Conservation (phyloP, 2,888 invertebrate genomes). For the Tetrapedia diversipes region DNA sequence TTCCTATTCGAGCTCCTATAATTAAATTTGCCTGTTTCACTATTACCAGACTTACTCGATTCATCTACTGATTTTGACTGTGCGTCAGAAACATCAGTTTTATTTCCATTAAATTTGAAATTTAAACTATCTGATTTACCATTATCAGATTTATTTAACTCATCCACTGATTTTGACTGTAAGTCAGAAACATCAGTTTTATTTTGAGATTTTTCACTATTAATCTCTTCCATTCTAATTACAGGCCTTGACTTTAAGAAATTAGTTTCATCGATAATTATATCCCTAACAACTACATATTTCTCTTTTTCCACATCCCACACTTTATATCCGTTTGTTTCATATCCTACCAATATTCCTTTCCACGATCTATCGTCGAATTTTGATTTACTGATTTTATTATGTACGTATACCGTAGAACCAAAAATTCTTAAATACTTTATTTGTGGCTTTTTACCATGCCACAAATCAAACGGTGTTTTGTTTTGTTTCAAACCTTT, state of each 20-base stretch:
- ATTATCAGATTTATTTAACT: not conserved
- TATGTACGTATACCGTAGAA: not conserved
- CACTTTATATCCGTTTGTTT: not conserved
- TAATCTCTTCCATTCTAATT: not conserved
- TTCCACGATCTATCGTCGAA: not conserved
- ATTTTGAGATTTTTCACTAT: not conserved
- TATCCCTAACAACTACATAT: not conserved
- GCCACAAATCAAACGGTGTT: not conserved
- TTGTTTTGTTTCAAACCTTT: not conserved
- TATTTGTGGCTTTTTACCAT: not conserved
- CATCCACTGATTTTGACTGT: not conserved
- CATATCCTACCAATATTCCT: not conserved
- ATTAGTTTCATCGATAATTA: not conserved
- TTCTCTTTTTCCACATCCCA: not conserved
- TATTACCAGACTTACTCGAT: not conserved
- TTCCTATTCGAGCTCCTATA: not conserved
- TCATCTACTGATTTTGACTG: not conserved
- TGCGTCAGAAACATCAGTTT: not conserved
- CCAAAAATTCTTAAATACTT: conserved; percentile 2
- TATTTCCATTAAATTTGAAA: not conserved
- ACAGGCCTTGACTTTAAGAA: not conserved
- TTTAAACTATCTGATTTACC: not conserved
- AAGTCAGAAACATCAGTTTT: not conserved
- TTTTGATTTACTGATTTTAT: conserved; percentile 4
- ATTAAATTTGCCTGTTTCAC: not conserved